Conservation (phyloP, 1,140 invertebrate genomes). For the Drosophila sproati region DNA sequence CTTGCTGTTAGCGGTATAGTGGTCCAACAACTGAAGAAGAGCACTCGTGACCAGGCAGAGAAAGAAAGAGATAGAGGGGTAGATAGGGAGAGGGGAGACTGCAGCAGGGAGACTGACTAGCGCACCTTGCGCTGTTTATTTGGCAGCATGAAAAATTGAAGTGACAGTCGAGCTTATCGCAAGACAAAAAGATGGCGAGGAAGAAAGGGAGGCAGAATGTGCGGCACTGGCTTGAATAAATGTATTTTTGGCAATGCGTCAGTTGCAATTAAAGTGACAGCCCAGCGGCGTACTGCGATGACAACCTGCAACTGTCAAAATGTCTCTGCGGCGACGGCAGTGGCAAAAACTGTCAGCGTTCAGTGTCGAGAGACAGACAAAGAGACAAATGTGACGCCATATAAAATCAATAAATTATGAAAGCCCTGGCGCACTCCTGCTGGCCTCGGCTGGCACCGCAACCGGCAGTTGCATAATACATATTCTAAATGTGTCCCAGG, state of each 20-base stretch:
- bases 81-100: background rate
- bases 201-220: conserved; percentile 6
- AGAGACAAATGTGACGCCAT: conserved; percentile 81
- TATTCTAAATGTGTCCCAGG: conserved; percentile 68
- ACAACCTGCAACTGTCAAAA: conserved; percentile 81
- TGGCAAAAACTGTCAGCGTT: conserved; percentile 77
- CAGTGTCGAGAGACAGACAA: conserved; percentile 59
- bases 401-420: conserved; percentile 84
- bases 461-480: conserved; percentile 63
- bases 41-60: conserved; percentile 2
- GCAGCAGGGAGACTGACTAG: conserved; percentile 11
- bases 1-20: conserved; percentile 32
- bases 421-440: conserved; percentile 33
- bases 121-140: conserved; percentile 64
- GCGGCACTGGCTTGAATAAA: conserved; percentile 8
- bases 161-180: conserved; percentile 75
- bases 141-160: conserved; percentile 70
- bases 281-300: conserved; percentile 43
- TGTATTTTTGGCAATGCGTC: conserved; percentile 76
- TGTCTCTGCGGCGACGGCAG: conserved; percentile 54
- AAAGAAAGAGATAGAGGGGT: conserved; percentile 6
- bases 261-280: conserved; percentile 80
- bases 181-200: conserved; percentile 13
- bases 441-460: conserved; percentile 4
- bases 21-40: conserved; percentile 6